Conservation (phyloP, 2,113 vertebrate species). For the Stercorarius parasiticus region DNA sequence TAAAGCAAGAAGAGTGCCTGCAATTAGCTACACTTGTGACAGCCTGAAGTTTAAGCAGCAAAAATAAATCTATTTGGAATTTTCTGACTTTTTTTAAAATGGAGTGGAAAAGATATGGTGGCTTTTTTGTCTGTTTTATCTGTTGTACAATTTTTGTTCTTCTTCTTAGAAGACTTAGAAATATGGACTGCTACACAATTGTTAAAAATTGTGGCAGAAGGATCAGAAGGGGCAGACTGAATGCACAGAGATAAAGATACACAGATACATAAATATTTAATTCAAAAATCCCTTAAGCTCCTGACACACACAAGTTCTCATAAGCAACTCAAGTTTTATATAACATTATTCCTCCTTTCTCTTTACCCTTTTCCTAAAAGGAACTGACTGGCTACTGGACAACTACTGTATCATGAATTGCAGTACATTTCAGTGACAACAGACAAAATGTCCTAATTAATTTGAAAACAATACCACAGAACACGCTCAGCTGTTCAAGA, state of each 20-base stretch:
- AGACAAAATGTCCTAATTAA: constrained; percentile 26
- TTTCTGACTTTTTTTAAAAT: background rate
- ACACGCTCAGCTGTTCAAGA: background rate
- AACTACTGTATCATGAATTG: background rate
- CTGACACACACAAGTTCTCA: background rate
- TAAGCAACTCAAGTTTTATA: background rate
- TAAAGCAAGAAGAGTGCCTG: background rate
- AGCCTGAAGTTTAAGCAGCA: background rate
- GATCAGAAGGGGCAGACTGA: background rate
- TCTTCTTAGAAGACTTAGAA: background rate
- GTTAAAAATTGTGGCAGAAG: background rate
- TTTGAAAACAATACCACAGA: background rate
- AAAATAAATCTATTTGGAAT: background rate
- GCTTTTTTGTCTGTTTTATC: background rate
- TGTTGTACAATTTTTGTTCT: background rate
- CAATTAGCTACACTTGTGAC: background rate
- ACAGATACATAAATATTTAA: background rate
- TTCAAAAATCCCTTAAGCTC: background rate
- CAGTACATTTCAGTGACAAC: background rate
- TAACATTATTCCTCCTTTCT: background rate
- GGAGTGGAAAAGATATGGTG: background rate
- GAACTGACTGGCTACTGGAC: background rate
- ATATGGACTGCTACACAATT: background rate
- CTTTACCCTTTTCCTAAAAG: background rate
- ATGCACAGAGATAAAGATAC: background rate